phyloP scores from a whole-genome alignment of 2,797 vertebrate genomes.

The Aeoliscus strigatus region DNA sequence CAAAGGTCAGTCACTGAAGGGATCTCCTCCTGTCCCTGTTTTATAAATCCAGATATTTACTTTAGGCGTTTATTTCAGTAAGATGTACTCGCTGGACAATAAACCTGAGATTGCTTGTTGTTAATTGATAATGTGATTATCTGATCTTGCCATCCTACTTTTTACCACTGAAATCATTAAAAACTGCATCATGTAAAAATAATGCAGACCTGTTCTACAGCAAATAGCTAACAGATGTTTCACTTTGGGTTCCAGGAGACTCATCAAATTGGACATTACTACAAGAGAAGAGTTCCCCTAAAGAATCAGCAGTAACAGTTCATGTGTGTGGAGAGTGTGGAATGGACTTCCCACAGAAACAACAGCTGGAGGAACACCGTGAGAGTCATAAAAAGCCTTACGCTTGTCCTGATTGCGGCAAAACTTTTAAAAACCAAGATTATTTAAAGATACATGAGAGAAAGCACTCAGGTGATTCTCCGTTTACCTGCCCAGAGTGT shows the following conservation, averaged over 20 bases:
- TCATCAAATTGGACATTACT: conserved; percentile 30
- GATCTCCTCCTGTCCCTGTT: background rate
- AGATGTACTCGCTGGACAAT: too few species aligned
- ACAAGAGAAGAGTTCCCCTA: conserved; percentile 13
- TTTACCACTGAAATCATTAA: too few species aligned
- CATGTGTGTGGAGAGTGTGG: conserved; percentile 48
- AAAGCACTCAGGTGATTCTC: conserved; percentile 31
- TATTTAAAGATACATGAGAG: conserved; percentile 41
- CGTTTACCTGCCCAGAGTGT: conserved; percentile 39
- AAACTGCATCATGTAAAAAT: background rate
- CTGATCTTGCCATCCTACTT: too few species aligned
- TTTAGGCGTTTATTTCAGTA: background rate
- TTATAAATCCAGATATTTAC: background rate
- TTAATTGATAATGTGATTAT: too few species aligned
- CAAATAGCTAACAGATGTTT: background rate
- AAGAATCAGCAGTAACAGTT: conserved; percentile 15
- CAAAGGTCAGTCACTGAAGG: conserved; percentile 44
- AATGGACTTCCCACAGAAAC: conserved; percentile 47
- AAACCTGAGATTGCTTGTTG: too few species aligned
- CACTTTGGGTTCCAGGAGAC: conserved; percentile 26
- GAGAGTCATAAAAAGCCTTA: conserved; percentile 42
- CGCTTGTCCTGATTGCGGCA: conserved; percentile 37
- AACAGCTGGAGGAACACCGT: conserved; percentile 38
- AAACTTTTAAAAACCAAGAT: conserved; percentile 37
- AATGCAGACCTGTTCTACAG: background rate